Percentiles rank a stretch among this genome's conserved stretches.
Evolutionary conservation across 2,888 invertebrate genomes (phyloP).

Genomic region (Amphiduros pacificus): DNA sequence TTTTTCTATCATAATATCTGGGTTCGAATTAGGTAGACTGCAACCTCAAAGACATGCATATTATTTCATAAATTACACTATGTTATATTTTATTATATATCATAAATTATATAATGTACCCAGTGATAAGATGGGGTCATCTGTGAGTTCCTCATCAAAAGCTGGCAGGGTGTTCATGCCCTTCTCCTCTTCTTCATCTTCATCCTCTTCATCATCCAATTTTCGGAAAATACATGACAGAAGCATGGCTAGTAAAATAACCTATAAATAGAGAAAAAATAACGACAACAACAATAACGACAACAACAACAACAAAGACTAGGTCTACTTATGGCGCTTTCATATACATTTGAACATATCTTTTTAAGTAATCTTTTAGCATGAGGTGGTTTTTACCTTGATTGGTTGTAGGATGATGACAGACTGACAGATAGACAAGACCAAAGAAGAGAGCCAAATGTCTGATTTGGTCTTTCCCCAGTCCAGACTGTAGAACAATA

Average conservation of each 20-base stretch:
- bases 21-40: too few species aligned
- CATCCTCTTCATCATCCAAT: slow-evolving; percentile 25
- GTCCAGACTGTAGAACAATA: slow-evolving; percentile 59
- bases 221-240: slow-evolving; percentile 28
- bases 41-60: too few species aligned
- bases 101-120: too few species aligned
- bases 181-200: slow-evolving; percentile 8
- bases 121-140: too few species aligned
- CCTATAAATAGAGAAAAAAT: slow-evolving; percentile 16
- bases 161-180: background rate
- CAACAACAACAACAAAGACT: background rate
- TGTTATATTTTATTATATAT: too few species aligned
- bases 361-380: too few species aligned
- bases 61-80: too few species aligned
- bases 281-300: background rate
- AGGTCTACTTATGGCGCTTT: too few species aligned
- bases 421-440: slow-evolving; percentile 42
- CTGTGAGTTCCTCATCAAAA: background rate
- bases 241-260: slow-evolving; percentile 28
- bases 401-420: slow-evolving; percentile 44
- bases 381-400: too few species aligned
- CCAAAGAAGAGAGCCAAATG: slow-evolving; percentile 57
- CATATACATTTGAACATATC: too few species aligned
- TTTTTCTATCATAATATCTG: too few species aligned
- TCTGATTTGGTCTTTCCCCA: slow-evolving; percentile 60